Conservation (phyloP, 2,113 vertebrate genomes). For the Leptodactylus fuscus region DNA sequence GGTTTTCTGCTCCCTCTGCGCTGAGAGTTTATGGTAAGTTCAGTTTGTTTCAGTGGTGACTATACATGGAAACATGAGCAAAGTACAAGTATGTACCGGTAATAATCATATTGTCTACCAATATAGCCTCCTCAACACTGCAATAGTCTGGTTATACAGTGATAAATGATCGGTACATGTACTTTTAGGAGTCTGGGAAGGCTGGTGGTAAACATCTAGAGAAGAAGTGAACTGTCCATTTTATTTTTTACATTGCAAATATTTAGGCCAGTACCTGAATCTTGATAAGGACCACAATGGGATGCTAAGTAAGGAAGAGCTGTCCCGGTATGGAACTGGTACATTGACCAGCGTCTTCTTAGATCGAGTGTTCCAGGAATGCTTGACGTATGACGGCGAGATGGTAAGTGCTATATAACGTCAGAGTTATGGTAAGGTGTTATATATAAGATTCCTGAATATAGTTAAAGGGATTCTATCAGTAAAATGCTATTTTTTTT, state of each 20-base stretch:
- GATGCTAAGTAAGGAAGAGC: conserved; percentile 98
- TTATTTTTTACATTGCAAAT: too few relatives aligned
- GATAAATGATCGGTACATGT: too few relatives aligned
- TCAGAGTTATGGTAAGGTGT: neutral
- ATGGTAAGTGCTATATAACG: conserved; percentile 79
- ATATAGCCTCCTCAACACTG: neutral
- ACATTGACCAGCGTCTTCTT: conserved; percentile 94
- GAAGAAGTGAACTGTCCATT: too few relatives aligned
- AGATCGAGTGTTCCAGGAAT: conserved; percentile 96
- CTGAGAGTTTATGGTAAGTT: conserved; percentile 91
- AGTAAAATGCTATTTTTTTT: too few relatives aligned
- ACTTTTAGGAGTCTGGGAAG: too few relatives aligned
- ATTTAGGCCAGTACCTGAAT: conserved; percentile 93
- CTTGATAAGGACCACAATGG: conserved; percentile 98
- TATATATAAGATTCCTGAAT: too few relatives aligned
- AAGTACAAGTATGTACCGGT: neutral
- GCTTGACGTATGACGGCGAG: conserved; percentile 96
- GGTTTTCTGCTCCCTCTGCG: conserved; percentile 98
- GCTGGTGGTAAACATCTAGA: too few relatives aligned
- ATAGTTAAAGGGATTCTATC: too few relatives aligned
- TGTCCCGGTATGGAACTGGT: conserved; percentile 95
- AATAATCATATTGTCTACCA: neutral
- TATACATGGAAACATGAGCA: neutral
- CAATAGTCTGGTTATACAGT: neutral
- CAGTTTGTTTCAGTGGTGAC: neutral